Base-by-base conservation (phyloP, 2,888 invertebrate species). In the Eledona agricola region DNA sequence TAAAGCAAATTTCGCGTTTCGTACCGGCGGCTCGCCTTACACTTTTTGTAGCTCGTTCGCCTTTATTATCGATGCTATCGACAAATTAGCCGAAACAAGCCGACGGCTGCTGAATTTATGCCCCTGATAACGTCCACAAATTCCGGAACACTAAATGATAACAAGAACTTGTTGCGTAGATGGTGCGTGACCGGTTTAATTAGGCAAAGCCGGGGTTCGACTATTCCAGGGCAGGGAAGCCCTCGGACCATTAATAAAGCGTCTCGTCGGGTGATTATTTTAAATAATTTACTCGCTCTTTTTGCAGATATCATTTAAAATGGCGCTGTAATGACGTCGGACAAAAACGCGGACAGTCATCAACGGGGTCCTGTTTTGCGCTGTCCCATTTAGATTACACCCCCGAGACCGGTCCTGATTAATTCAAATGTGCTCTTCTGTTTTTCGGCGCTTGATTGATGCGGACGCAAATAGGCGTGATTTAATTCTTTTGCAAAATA, bases 101-200 rank as follows among this genome's bases (percentile, higher is more conserved):
- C 57, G 55, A 53, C 55, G 34, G 58, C 47, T 59, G 60, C n/a
- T n/a, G n/a, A n/a, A 64, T 63, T 63, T 59, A 65, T 65, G 60
- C 38, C 37, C 55, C 9, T 59, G 62, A 67, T 64, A 61, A 54
- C 55, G 55, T 57, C 60, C 40, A 42, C 54, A 53, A 59, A 62
- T 63, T 60, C 43, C 51, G 52, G 55, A 45, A 51, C 51, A 58
- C 28, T 46, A 43, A 57, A 55, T 45, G 52, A 55, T 57, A 59
- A 59, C 55, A 50, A 49, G 38, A 50, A 56, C 55, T 56, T 56
- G 55, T 56, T 56, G 55, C 51, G 28, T 45, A 15, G 1, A 17
- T n/a, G 13, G 28, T 51, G 47, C 51, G 51, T 47, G 46, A 40
- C 51, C 32, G 22, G 28, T 13, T 51, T 51, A 51, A 55, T 55